Evolutionary conservation across 2,113 vertebrate genomes (phyloP), one percentile per base, ranked within the genome.

Genomic region (Hypanus sabinus): DNA sequence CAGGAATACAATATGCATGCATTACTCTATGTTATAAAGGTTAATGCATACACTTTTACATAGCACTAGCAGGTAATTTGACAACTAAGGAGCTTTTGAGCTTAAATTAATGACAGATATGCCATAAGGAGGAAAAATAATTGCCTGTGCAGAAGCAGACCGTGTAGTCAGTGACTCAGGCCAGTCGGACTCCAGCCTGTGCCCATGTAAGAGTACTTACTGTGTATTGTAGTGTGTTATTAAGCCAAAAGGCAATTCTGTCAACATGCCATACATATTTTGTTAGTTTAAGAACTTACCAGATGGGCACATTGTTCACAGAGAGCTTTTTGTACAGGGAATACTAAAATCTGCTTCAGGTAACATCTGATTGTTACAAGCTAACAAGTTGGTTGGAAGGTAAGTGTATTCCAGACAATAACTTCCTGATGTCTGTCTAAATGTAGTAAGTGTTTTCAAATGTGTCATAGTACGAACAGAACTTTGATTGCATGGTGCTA

Each of bases 271-370:
- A 46, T 30, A 14, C 91, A 93, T 55, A 73, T 38, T 93, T 93
- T 93, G 33, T 71, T 27, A 93, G 33, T 73, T 93, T 71, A 71
- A 73, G 91, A 30, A 75, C 36, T 55, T 93, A 55, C 70, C 70
- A 93, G 70, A 93, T 55, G 91, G 91, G 38, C 36, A 93, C 70
- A 93, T 93, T 73, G 73, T 33, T 73, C 33, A 93, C 20, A 30
- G 91, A 75, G 70, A 71, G 3, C 1, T 73, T 73, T 93, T 93
- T 55, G 22, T 85, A 18, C 81, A 87, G 83, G 83, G 83, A 87
- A 55, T 87, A 87, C 22, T 57, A 87, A 73, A 65, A 87, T 87
- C 83, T 30, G 30, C 46, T 87, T 87, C 9, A 60, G 16, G 46
- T 55, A 87, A 87, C 55, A 60, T 38, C 80, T 83, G 80, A 55